These are phyloP conservation scores for Corythornis madagascariensis DNA, from an alignment of 2,113 vertebrate genomes.

Conservation along the genomic window DNA sequence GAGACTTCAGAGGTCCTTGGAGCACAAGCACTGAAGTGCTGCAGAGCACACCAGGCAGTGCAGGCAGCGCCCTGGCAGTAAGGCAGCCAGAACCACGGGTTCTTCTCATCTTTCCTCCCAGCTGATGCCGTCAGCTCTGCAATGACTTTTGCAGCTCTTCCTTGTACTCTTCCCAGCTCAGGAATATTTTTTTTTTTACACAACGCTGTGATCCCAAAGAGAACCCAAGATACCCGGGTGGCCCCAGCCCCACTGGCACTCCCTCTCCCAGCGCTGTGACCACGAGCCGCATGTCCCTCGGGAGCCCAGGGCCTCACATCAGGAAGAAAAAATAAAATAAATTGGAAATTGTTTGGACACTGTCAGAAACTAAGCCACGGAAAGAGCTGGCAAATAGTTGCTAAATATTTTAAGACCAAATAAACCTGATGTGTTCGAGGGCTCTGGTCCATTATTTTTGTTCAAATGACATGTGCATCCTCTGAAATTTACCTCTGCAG, in stretches of 20 bases:
- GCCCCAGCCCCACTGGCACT: neutral
- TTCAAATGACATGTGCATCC: neutral
- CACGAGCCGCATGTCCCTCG: neutral
- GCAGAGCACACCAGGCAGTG: neutral
- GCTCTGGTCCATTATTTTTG: neutral
- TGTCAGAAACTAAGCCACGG: neutral
- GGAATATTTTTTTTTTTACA: neutral
- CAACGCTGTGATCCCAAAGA: neutral
- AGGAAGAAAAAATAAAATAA: neutral
- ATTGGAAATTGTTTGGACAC: neutral
- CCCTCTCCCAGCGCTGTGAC: neutral
- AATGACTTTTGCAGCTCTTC: neutral
- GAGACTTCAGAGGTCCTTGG: conserved; percentile 42
- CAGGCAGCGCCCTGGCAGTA: neutral
- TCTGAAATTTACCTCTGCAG: neutral
- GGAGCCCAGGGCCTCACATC: neutral
- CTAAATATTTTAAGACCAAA: conserved; percentile 30
- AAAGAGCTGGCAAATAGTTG: conserved; percentile 15
- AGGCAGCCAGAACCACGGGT: neutral
- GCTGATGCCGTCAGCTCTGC: neutral
- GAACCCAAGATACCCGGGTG: neutral
- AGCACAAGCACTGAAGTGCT: conserved; percentile 29
- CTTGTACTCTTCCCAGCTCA: neutral
- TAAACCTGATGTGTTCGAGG: neutral
- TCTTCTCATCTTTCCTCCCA: neutral